Percentiles rank a stretch among this genome's conserved stretches.
These are phyloP conservation scores for Lasioglossum marginatum DNA, from an alignment of 2,888 invertebrate species.

Conservation along the genomic window DNA sequence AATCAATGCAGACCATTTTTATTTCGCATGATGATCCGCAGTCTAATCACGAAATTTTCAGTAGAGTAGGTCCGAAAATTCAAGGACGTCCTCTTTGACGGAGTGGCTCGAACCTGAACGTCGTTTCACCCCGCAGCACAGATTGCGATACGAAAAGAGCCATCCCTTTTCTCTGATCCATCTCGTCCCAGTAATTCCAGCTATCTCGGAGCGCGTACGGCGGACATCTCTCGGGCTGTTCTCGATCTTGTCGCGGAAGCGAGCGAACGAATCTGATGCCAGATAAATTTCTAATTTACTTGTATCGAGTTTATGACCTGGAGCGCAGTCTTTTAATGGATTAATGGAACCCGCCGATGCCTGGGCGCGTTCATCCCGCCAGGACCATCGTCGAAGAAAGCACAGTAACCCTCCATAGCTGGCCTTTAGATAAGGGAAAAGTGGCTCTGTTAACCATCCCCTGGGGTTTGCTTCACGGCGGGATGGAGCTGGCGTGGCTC, in stretches of 20 bases:
- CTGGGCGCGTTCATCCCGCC: slow-evolving; percentile 45
- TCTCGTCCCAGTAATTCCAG: slow-evolving; percentile 4
- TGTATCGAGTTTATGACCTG: slow-evolving; percentile 55
- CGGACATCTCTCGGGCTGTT: slow-evolving; percentile 4
- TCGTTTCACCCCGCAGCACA: neutral
- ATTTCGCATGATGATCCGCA: too few relatives aligned
- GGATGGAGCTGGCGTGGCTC: neutral
- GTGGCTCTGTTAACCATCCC: slow-evolving; percentile 37
- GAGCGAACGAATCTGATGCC: slow-evolving; percentile 43
- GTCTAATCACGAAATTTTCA: too few relatives aligned
- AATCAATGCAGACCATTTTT: too few relatives aligned
- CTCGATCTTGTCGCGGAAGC: slow-evolving; percentile 42
- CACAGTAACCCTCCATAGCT: slow-evolving; percentile 42
- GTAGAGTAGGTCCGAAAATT: neutral
- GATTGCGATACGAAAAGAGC: neutral
- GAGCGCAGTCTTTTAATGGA: slow-evolving; percentile 53
- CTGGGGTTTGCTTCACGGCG: slow-evolving; percentile 8
- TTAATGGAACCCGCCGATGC: slow-evolving; percentile 56
- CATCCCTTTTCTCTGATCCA: neutral
- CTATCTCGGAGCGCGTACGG: slow-evolving; percentile 2
- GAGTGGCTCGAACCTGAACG: neutral
- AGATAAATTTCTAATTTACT: slow-evolving; percentile 68
- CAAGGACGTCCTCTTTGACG: neutral
- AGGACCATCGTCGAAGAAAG: slow-evolving; percentile 42
- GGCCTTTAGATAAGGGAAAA: slow-evolving; percentile 52